Evolutionary conservation across 2,888 invertebrate genomes (phyloP), one percentile per base, ranked within the genome.

Genomic region (Abscondita cerata): DNA sequence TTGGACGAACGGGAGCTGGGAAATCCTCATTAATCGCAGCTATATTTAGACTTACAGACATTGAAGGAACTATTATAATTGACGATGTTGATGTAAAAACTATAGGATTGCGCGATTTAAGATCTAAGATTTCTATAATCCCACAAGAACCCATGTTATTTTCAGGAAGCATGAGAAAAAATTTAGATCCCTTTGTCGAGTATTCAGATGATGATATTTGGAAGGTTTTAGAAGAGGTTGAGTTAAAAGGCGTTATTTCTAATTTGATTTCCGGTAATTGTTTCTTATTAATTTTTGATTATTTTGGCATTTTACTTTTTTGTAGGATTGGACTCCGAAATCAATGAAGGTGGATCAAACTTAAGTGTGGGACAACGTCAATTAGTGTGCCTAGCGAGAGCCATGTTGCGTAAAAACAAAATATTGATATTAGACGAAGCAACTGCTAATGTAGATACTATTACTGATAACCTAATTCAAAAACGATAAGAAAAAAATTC

Each of bases 141-240:
- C 93, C 93, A 0, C 93, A 93, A 78, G 92, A 93, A 75, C 93
- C 93, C 0, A 90, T 93, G 58, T 80, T 93, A 46, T 93, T 96
- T 81, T 90, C 91, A 0, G 95, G 95, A 38, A 89, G 92, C 6
- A 85, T 96, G 81, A 83, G 95, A 1, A 88, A 89, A 72, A 96
- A 96, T 81, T 83, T 96, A 56, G 96, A 96, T 82, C 96, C 95
- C 1, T 93, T 93, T 76, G 86, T 88, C 57, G 86, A 88, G 72
- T 90, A 89, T 74, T 83, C 86, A 0, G 95, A 96, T 71, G 84
- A 85, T 11, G 85, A 89, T 59, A 79, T 96, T 0, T 95, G 95
- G 95, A 83, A 86, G 59, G 92, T 91, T 0, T 80, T 96, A 20
- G 91, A 92, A 66, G 91, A 93, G 80, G 89, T 90, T 53, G 87